These are phyloP conservation scores for Leptodactylus fallax DNA, from an alignment of 2,797 vertebrate species.

Conservation along the genomic window DNA sequence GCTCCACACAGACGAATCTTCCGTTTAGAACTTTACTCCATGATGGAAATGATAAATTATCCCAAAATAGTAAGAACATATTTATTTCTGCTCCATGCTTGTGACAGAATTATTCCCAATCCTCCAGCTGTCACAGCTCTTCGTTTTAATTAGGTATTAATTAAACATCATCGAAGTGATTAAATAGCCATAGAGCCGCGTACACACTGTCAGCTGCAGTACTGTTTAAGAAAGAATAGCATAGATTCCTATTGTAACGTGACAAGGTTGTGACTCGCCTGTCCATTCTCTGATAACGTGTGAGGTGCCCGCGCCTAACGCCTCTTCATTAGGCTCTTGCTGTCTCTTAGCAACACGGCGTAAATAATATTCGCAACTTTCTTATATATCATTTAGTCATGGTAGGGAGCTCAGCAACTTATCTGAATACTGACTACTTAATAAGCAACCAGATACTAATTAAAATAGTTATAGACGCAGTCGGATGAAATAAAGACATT, in stretches of 20 bases:
- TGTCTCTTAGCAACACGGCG: conserved; percentile 18
- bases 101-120: conserved; percentile 57
- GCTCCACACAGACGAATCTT: background rate
- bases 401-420: background rate
- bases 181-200: conserved; percentile 52
- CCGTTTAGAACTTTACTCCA: background rate
- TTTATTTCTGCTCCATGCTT: conserved; percentile 36
- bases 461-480: background rate
- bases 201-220: conserved; percentile 40
- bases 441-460: conserved; percentile 20
- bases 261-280: conserved; percentile 58
- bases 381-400: background rate
- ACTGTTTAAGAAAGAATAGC: conserved; percentile 36
- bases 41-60: conserved; percentile 44
- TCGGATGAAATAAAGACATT: background rate
- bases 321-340: conserved; percentile 38
- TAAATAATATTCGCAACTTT: conserved; percentile 10
- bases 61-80: conserved; percentile 40
- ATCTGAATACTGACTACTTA: background rate
- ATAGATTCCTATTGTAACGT: conserved; percentile 36
- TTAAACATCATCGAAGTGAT: conserved; percentile 60
- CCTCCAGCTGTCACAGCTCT: conserved; percentile 58
- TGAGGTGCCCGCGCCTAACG: background rate
- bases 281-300: conserved; percentile 43
- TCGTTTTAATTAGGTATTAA: conserved; percentile 63